Conservation (phyloP, 2,113 vertebrate genomes). For the Cyprinus carpio region DNA sequence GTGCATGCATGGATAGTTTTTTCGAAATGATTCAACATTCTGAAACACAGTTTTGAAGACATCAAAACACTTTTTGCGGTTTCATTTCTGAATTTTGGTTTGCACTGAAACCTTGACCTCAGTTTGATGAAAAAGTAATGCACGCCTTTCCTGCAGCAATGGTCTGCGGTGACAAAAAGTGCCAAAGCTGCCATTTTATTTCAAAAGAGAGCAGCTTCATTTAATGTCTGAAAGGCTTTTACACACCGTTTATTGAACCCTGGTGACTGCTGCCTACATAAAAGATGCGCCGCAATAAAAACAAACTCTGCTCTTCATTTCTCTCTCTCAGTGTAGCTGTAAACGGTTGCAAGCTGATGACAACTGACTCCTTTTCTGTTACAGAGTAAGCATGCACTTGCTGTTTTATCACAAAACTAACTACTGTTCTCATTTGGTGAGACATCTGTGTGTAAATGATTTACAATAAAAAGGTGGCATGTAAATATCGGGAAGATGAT, state of each 20-base stretch:
- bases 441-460: background rate
- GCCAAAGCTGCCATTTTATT: background rate
- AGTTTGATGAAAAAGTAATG: background rate
- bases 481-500: background rate
- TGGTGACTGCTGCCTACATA: background rate
- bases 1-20: background rate
- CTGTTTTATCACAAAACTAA: background rate
- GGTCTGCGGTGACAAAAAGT: background rate
- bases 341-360: background rate
- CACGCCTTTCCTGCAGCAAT: background rate
- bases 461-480: background rate
- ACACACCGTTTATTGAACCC: background rate
- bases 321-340: background rate
- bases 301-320: background rate
- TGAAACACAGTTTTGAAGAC: background rate
- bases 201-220: background rate
- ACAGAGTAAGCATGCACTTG: background rate
- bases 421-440: too few species aligned
- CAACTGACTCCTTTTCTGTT: background rate
- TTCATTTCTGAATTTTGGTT: background rate
- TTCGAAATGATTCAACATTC: background rate
- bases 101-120: background rate
- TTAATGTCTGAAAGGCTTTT: conserved; percentile 3
- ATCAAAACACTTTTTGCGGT: background rate
- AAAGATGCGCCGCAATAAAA: background rate